Base-by-base conservation (phyloP, 2,113 vertebrate species). In the Cricetomys ansorgei region DNA sequence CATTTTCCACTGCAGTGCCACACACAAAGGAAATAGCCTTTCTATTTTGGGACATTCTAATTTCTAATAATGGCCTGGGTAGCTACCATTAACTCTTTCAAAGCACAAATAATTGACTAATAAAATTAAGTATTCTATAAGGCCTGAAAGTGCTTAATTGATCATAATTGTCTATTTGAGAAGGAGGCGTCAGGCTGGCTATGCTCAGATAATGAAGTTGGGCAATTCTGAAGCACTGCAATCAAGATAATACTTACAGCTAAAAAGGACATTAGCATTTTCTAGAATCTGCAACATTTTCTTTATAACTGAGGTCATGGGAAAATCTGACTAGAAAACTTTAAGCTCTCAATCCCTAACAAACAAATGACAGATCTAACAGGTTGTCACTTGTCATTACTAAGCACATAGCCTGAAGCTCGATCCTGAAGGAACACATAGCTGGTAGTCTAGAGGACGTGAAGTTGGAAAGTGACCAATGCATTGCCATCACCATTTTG, bases 101-200 rank as follows among this genome's bases (percentile, higher is more conserved):
- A 75, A 96, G 97, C 96, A 98, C 97, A 98, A 98, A 98, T 97
- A 98, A 98, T 97, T 96, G 97, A 97, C 97, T 98, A 98, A 97
- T 97, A 98, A 98, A 98, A 98, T 98, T 98, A 98, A 97, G 97
- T 97, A 98, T 98, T 97, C 97, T 96, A 97, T 97, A 97, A 98
- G 97, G 97, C 90, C 96, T 98, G 86, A 97, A 97, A 98, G 98
- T 97, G 92, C 97, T 98, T 97, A 96, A 95, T 98, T 98, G 98
- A 98, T 98, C 97, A 96, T 98, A 98, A 98, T 95, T 98, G 97
- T 98, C 97, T 97, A 97, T 98, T 98, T 97, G 95, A 97, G 96
- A 98, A 97, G 97, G 96, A 97, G 96, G 98, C 96, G 88, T 96
- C 25, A 17, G 98, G 92, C 96, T 96, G 97, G 95, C 97, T 97